Conservation (phyloP, 2,113 vertebrate genomes). For the Gorsachius goisagi region DNA sequence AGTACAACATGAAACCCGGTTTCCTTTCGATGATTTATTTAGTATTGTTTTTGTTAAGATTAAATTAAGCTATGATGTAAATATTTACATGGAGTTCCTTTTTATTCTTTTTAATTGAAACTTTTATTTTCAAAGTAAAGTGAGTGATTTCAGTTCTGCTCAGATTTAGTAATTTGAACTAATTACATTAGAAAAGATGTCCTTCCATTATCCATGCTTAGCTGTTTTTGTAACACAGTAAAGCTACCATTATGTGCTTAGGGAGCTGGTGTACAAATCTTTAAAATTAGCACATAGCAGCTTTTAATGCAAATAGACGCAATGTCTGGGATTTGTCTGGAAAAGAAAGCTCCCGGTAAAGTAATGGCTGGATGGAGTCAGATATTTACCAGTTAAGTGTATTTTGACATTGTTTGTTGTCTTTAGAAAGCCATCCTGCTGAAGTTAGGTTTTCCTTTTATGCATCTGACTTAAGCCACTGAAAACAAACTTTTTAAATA, state of each 20-base stretch:
- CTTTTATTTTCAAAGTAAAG: conserved; percentile 49
- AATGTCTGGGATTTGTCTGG: conserved; percentile 8
- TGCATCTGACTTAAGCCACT: neutral
- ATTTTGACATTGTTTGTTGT: conserved; percentile 1
- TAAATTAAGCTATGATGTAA: conserved; percentile 50
- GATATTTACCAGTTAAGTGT: conserved; percentile 15
- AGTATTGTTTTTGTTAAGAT: conserved; percentile 64
- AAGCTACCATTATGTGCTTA: conserved; percentile 46
- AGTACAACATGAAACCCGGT: conserved; percentile 42
- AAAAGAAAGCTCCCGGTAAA: neutral
- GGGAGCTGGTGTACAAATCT: conserved; percentile 41
- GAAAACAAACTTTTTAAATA: neutral
- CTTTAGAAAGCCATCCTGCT: neutral
- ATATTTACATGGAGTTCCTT: conserved; percentile 59
- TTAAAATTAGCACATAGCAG: conserved; percentile 30
- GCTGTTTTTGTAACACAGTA: conserved; percentile 48
- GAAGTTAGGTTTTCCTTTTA: neutral
- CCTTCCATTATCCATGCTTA: conserved; percentile 51
- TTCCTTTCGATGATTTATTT: conserved; percentile 65
- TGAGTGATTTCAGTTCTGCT: conserved; percentile 57
- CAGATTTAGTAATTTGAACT: conserved; percentile 59
- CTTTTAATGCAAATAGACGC: conserved; percentile 36
- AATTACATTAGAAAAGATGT: conserved; percentile 45
- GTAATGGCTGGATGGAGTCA: neutral
- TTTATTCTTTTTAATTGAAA: conserved; percentile 54